Evolutionary conservation across 2,113 vertebrate genomes (phyloP).

Genomic region (Carettochelys insculpta): DNA sequence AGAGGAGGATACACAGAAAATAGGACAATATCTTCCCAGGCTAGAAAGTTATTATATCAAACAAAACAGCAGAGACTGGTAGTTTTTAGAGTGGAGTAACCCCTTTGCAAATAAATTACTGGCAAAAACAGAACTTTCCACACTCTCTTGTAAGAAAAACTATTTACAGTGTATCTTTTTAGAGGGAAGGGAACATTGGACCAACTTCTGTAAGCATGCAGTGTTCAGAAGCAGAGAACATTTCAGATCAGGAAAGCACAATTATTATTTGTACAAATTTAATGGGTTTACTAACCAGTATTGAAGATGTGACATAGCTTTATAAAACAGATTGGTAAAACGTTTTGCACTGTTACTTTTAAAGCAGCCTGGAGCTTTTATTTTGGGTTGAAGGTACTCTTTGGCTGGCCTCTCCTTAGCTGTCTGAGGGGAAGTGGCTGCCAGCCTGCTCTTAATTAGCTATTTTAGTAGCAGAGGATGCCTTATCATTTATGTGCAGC

Average conservation of each 20-base stretch:
- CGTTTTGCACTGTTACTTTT: not conserved
- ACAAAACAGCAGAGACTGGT: not conserved
- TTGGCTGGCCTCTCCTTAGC: not conserved
- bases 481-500: not conserved
- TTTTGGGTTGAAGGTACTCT: not conserved
- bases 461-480: not conserved
- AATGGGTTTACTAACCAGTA: slow-evolving; percentile 22
- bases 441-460: not conserved
- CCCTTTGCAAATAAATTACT: not conserved
- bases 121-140: not conserved
- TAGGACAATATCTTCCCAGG: not conserved
- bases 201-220: not conserved
- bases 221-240: not conserved
- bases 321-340: slow-evolving; percentile 14
- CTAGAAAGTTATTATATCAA: not conserved
- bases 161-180: not conserved
- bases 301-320: not conserved
- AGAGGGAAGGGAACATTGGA: not conserved
- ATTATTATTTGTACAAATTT: not conserved
- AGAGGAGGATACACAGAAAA: rapidly evolving
- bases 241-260: not conserved
- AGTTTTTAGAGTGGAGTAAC: not conserved
- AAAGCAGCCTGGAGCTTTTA: not conserved
- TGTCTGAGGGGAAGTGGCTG: not conserved
- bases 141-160: not conserved